Conservation (phyloP, 2,113 vertebrate species). For the Zapornia atra region DNA sequence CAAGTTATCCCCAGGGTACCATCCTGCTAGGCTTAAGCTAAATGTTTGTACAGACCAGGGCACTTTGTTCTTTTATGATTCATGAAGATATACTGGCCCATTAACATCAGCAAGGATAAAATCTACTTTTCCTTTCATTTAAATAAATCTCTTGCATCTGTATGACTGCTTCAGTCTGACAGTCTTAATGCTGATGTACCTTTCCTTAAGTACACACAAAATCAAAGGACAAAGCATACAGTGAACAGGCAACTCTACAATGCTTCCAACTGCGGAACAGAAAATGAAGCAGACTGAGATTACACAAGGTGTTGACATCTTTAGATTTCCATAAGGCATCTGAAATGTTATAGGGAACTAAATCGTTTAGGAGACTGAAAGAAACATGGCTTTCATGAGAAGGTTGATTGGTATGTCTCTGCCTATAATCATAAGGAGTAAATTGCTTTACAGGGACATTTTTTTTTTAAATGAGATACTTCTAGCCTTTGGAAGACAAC, state of each 20-base stretch:
- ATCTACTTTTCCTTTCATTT: conserved; percentile 59
- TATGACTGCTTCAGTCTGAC: conserved; percentile 45
- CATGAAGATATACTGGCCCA: conserved; percentile 44
- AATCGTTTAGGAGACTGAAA: not conserved
- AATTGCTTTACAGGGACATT: not conserved
- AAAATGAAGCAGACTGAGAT: conserved; percentile 8
- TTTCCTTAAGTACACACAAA: not conserved
- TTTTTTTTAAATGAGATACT: not conserved
- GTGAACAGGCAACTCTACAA: not conserved
- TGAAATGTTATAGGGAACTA: not conserved
- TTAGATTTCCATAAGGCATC: not conserved
- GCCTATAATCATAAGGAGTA: not conserved
- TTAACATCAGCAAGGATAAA: conserved; percentile 57
- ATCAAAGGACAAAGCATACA: conserved; percentile 3
- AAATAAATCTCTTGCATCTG: conserved; percentile 51
- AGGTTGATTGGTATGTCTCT: not conserved
- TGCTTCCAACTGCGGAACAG: not conserved
- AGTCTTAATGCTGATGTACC: not conserved
- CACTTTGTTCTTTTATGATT: conserved; percentile 58
- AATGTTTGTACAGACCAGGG: not conserved
- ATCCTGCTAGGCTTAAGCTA: not conserved
- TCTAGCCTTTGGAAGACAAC: not conserved
- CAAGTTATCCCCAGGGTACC: not conserved
- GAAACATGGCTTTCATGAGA: not conserved
- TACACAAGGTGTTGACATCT: conserved; percentile 8